Base-by-base conservation (phyloP, 1,140 invertebrate species). In the Drosophila rhopaloa region DNA sequence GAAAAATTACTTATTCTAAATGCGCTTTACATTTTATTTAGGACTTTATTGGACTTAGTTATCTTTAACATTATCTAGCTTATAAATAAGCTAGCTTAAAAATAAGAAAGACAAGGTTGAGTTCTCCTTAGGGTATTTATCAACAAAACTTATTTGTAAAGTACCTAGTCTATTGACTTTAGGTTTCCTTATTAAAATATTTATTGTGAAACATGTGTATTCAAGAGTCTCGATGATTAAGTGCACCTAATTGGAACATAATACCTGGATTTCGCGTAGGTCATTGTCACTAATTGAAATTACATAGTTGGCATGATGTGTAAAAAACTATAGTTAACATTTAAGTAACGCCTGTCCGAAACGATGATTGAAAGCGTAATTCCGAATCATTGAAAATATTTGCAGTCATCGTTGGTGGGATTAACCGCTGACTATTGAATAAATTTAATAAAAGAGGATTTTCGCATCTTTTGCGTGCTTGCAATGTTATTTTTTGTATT, bases 241-340 rank as follows among this genome's bases (percentile, higher is more conserved):
- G 65, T 70, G 51, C n/a, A 70, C 13, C 50, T 58, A 71, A 71
- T 70, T 71, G 67, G 29, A 48, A 46, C 67, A 71, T 71, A 71
- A 71, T 58, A 40, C 58, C 27, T 37, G 11, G 37, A 41, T 71
- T 71, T 70, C 35, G n/a, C 43, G 9, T 70, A 41, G 29, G 65
- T 71, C 67, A 71, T 71, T 71, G 67, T 71, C 67, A 57, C 44
- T 71, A 71, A 71, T 71, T 70, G 65, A 47, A 32, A 70, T 71
- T 71, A 71, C 65, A 71, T 58, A 41, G 37, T 8, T 32, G 44
- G 37, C 65, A 41, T 71, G 67, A 58, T 71, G 6, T 9, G 65
- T 58, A 58, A 13, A 71, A 58, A 71, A 40, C 11, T 24, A 50
- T 70, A 41, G 67, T 50, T 35, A 71, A 58, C 29, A 50, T 57